phyloP scores from a whole-genome alignment of 1,140 invertebrate species.

The Rhagoletis zephyria region DNA sequence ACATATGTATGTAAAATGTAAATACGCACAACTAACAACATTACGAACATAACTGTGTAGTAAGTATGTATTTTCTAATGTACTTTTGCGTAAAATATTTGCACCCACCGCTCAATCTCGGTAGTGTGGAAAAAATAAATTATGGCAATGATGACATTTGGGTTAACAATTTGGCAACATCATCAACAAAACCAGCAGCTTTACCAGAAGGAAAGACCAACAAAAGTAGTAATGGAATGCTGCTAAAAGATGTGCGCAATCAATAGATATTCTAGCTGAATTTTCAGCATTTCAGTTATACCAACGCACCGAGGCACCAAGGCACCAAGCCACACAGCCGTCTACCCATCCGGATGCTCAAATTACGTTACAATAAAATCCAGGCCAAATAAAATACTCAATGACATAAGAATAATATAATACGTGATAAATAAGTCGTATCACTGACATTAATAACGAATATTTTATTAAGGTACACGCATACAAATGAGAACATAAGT shows the following conservation, averaged over 20 bases:
- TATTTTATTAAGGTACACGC: constrained; percentile 25
- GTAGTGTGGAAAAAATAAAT: not conserved
- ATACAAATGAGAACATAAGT: not conserved
- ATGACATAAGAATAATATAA: not conserved
- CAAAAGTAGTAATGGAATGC: not conserved
- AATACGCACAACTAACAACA: not conserved
- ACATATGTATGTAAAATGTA: no score
- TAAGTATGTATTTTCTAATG: not conserved
- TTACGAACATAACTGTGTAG: not conserved
- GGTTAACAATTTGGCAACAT: constrained; percentile 23
- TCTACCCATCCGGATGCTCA: not conserved
- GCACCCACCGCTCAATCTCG: not conserved
- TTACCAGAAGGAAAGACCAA: not conserved
- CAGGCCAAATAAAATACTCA: constrained; percentile 15
- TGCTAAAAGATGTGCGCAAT: not conserved
- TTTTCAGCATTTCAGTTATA: not conserved
- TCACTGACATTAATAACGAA: constrained; percentile 35
- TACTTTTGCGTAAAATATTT: not conserved
- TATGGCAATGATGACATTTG: not conserved
- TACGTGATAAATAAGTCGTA: constrained; percentile 41
- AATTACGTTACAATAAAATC: not conserved
- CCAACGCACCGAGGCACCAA: no score
- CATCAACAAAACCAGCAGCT: constrained; percentile 28
- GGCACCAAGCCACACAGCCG: not conserved
- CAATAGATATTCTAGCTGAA: not conserved